Conservation (phyloP, 92 coral and sea anemone genomes). For the Heliopora coerulea region DNA sequence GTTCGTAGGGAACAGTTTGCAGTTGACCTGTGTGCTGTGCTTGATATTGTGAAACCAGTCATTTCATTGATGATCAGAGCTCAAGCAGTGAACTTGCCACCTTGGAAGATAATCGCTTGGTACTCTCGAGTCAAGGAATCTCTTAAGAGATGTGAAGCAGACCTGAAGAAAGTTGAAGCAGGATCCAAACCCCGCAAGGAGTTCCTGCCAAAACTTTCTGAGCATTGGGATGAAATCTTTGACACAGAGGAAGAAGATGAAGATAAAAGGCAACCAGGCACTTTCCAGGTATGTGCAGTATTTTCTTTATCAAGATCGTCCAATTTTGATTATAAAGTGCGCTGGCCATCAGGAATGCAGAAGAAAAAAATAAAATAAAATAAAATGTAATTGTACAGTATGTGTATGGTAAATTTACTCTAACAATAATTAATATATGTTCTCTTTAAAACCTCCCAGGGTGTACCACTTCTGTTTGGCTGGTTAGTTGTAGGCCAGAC, state of each 20-base stretch:
- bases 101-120: constrained; percentile 35
- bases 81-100: constrained; percentile 27
- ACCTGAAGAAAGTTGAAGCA: constrained; percentile 11
- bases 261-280: constrained; percentile 14
- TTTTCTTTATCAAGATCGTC: background rate
- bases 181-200: background rate
- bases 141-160: constrained; percentile 1
- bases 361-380: background rate
- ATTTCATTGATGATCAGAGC: constrained; percentile 13
- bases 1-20: constrained; percentile 32
- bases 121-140: constrained; percentile 4
- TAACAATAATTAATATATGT: constrained; percentile 10
- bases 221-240: constrained; percentile 29
- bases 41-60: constrained; percentile 29
- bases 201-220: constrained; percentile 14
- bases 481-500: constrained; percentile 32
- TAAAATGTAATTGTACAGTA: no score
- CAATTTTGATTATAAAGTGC: no score
- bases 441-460: background rate
- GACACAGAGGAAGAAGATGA: background rate
- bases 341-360: background rate
- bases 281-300: constrained; percentile 14
- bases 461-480: constrained; percentile 11
- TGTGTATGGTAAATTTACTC: no score
- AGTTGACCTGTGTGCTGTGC: constrained; percentile 25